A percentile compares a stretch with the other conserved stretches of the same genome.
phyloP scores from a whole-genome alignment of 2,113 vertebrate species.

The Eolophus roseicapilla region DNA sequence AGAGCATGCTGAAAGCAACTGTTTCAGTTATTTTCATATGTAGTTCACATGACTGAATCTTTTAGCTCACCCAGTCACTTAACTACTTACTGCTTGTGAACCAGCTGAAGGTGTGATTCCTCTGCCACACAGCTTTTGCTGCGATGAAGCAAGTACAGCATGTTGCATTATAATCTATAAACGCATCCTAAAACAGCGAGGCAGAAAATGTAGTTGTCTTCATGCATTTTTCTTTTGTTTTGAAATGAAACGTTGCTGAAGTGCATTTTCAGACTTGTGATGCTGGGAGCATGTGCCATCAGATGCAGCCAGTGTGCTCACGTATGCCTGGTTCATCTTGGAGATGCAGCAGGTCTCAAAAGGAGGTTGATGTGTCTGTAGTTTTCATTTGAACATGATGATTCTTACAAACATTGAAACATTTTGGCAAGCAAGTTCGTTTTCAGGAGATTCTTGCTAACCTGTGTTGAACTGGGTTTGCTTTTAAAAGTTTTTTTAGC shows the following conservation, averaged over 20 bases:
- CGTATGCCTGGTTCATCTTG: not conserved
- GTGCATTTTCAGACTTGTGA: not conserved
- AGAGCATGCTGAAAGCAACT: not conserved
- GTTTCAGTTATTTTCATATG: not conserved
- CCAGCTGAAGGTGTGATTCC: not conserved
- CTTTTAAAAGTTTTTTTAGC: not conserved
- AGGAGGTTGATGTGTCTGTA: not conserved
- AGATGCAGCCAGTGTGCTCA: not conserved
- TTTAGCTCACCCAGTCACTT: not conserved
- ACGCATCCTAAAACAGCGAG: not conserved
- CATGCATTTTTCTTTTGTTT: not conserved
- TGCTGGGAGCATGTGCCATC: accelerated
- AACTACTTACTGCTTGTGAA: conserved; percentile 1
- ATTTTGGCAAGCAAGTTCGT: not conserved
- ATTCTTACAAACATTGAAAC: not conserved
- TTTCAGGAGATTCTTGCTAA: not conserved
- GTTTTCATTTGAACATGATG: not conserved
- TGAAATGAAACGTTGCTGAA: not conserved
- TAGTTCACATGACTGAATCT: not conserved
- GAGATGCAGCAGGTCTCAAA: not conserved
- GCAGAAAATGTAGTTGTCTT: not conserved
- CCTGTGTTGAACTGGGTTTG: not conserved
- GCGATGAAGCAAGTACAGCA: not conserved
- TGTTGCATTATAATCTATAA: not conserved
- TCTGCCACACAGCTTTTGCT: not conserved